Percentiles rank a stretch among this genome's conserved stretches.
phyloP scores from a whole-genome alignment of 2,797 vertebrate genomes.

The Moxostoma hubbsi region DNA sequence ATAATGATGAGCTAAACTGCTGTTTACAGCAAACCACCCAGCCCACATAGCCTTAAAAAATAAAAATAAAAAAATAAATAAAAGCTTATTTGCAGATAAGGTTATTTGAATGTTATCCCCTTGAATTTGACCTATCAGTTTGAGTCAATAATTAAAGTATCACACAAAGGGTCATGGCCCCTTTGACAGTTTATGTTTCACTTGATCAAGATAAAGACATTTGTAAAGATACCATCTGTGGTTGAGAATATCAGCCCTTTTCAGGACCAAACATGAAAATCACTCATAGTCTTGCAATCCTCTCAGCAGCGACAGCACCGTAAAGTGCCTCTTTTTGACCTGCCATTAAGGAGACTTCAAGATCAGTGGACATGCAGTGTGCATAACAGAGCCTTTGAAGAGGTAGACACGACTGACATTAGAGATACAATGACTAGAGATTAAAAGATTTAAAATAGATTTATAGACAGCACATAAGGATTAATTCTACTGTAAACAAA shows the following conservation, averaged over 20 bases:
- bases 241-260: conserved; percentile 42
- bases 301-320: conserved; percentile 29
- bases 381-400: conserved; percentile 12
- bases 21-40: background rate
- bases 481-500: background rate
- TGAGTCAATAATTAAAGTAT: conserved; percentile 15
- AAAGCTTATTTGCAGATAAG: background rate
- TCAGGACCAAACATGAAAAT: conserved; percentile 53
- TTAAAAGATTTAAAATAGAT: background rate
- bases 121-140: conserved; percentile 8
- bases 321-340: conserved; percentile 32
- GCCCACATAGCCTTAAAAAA: background rate
- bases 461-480: conserved; percentile 6
- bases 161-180: conserved; percentile 30
- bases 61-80: too few relatives aligned
- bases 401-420: conserved; percentile 3
- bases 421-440: conserved; percentile 7
- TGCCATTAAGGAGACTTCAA: conserved; percentile 42
- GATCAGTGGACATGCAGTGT: conserved; percentile 33
- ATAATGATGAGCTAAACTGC: too few relatives aligned
- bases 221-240: conserved; percentile 39
- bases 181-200: conserved; percentile 49
- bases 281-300: conserved; percentile 23
- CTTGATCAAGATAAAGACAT: conserved; percentile 57
- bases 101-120: background rate